These are phyloP conservation scores for Callipepla squamata DNA, from an alignment of 2,113 vertebrate genomes.

Conservation along the genomic window DNA sequence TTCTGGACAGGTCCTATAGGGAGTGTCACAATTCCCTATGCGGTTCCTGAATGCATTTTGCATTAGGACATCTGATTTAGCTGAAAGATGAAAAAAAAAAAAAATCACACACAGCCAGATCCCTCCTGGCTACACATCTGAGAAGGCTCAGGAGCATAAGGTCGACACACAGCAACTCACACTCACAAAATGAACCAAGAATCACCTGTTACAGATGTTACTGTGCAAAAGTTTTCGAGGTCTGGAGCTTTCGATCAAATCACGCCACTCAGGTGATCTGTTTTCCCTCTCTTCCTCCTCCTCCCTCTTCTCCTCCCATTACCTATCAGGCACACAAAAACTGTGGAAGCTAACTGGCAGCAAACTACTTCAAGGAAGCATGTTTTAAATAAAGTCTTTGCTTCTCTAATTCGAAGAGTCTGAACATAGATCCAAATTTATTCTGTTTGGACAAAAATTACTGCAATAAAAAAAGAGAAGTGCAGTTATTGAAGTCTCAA, in stretches of 20 bases:
- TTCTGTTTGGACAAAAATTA: background rate
- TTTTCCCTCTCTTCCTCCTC: background rate
- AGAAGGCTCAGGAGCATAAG: slow-evolving; percentile 56
- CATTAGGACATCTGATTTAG: slow-evolving; percentile 66
- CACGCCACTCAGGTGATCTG: background rate
- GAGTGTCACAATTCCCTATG: slow-evolving; percentile 39
- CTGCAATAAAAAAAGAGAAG: background rate
- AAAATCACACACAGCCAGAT: slow-evolving; percentile 31
- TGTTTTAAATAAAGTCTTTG: background rate
- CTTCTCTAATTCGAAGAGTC: background rate
- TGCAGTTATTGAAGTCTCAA: background rate
- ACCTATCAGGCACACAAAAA: background rate
- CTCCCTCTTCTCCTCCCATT: background rate
- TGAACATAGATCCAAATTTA: background rate
- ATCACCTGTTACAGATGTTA: slow-evolving; percentile 62
- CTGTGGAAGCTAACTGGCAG: background rate
- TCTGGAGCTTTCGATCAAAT: slow-evolving; percentile 53
- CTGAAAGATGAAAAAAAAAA: slow-evolving; percentile 70
- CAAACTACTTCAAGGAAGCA: background rate
- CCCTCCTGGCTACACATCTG: slow-evolving; percentile 55
- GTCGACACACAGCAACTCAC: slow-evolving; percentile 17
- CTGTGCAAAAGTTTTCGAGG: slow-evolving; percentile 52
- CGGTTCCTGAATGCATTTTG: slow-evolving; percentile 55
- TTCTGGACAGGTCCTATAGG: slow-evolving; percentile 14
- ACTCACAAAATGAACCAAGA: slow-evolving; percentile 50